Evolutionary conservation across 1,140 invertebrate genomes (phyloP).

Genomic region (Lerema accius): DNA sequence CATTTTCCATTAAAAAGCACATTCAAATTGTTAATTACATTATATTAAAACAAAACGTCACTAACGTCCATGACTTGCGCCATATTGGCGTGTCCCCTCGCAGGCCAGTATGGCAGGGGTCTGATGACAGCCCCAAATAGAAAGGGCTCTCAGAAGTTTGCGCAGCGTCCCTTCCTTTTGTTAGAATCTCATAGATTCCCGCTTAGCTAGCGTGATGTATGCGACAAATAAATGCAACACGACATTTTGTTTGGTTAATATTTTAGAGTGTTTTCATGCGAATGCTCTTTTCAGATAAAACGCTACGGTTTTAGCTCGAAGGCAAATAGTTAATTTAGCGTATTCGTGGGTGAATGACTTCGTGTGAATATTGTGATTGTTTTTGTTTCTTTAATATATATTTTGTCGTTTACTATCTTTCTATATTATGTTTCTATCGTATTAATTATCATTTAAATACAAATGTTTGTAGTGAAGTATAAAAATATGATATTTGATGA

Average conservation of each 20-base stretch:
- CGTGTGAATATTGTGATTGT: too few relatives aligned
- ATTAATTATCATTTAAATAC: too few relatives aligned
- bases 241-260: slow-evolving; percentile 39
- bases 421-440: too few relatives aligned
- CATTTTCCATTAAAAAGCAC: not conserved
- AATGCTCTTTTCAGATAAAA: slow-evolving; percentile 19
- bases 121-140: slow-evolving; percentile 73
- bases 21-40: slow-evolving; percentile 18
- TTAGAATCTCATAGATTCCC: slow-evolving; percentile 64
- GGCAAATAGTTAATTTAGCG: too few relatives aligned
- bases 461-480: too few relatives aligned
- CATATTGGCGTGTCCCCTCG: slow-evolving; percentile 48
- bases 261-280: slow-evolving; percentile 26
- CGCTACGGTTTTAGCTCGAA: not conserved
- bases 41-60: slow-evolving; percentile 22
- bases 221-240: slow-evolving; percentile 37
- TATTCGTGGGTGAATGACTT: too few relatives aligned
- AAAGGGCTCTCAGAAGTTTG: slow-evolving; percentile 65
- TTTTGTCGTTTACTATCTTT: too few relatives aligned
- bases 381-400: too few relatives aligned
- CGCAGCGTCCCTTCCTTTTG: slow-evolving; percentile 53
- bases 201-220: slow-evolving; percentile 46
- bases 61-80: slow-evolving; percentile 52
- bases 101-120: slow-evolving; percentile 64
- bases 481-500: too few relatives aligned